These are phyloP conservation scores for Zapornia atra DNA, from an alignment of 2,113 vertebrate genomes.

Conservation along the genomic window DNA sequence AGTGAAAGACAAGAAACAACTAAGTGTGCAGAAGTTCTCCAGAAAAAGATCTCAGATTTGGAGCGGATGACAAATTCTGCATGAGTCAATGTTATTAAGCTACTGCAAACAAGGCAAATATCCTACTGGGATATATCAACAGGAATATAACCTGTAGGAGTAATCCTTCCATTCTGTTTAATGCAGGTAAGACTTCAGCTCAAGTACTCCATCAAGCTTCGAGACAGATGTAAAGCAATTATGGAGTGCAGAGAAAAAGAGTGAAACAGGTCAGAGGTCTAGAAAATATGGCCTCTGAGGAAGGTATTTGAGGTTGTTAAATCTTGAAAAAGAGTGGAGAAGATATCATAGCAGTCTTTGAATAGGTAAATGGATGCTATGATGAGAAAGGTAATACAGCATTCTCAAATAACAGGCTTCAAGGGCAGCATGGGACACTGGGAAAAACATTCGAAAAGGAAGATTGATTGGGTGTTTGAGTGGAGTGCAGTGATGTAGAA, in stretches of 20 bases:
- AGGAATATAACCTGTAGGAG: slow-evolving; percentile 53
- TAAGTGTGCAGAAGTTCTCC: not conserved
- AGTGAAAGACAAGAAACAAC: not conserved
- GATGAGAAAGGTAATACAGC: not conserved
- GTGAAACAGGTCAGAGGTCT: not conserved
- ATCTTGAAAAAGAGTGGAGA: not conserved
- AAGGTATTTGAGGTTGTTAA: not conserved
- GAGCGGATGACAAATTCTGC: slow-evolving; percentile 37
- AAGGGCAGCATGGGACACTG: not conserved
- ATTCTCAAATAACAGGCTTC: not conserved
- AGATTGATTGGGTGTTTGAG: not conserved
- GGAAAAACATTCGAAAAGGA: not conserved
- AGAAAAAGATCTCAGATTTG: slow-evolving; percentile 8
- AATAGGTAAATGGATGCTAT: not conserved
- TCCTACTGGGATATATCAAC: slow-evolving; percentile 44
- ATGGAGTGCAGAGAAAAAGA: not conserved
- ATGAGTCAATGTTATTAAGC: slow-evolving; percentile 56
- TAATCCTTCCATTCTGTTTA: slow-evolving; percentile 36
- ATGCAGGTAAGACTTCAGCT: slow-evolving; percentile 17
- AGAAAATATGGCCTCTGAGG: not conserved
- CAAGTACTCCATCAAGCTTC: slow-evolving; percentile 60
- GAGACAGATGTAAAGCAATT: slow-evolving; percentile 24
- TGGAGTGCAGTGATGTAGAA: not conserved
- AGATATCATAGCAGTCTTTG: not conserved
- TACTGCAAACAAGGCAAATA: slow-evolving; percentile 43